Evolutionary conservation across 2,888 invertebrate genomes (phyloP), one percentile per base, ranked within the genome.

Genomic region (Ecliptopera silaceata): DNA sequence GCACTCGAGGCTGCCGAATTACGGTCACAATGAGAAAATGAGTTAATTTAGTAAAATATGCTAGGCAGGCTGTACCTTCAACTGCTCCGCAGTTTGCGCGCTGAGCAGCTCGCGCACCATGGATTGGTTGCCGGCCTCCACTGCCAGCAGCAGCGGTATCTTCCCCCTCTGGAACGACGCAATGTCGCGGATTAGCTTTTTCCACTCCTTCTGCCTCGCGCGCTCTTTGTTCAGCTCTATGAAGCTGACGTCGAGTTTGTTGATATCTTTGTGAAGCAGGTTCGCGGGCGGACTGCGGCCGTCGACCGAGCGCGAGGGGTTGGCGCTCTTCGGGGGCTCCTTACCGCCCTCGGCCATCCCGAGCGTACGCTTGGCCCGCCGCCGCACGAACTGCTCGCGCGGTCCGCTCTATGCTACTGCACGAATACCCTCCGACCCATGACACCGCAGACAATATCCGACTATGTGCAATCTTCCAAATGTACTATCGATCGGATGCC

Each of bases 51-150:
- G 26, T 1, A 1, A 13, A 11, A 48, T 12, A 26, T 8, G 22
- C n/a, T 41, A 17, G 1, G 11, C 11, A 12, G 47, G 31, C 72
- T 81, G 72, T 82, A 94, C 94, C 93, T 95, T 95, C 42, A 98
- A 93, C 91, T 99, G 98, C 75, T 97, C 97, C 47, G 96, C 94
- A 48, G 97, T 95, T 88, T 96, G 96, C 72, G 96, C 95, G 74
- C 96, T 94, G 66, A 99, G 93, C 51, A 99, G 93, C 87, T 99
- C 98, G 67, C 97, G 95, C 80, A 97, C 97, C 94, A 98, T 98
- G 66, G 97, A 96, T 88, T 97, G 96, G 92, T 98, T 99, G 51
- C 98, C 98, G 22, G 97, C 96, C 88, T 98, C 98, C 72, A 98
- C 97, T 53, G 99, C 98, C 84, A 97, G 92, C 79, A 98, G 95